Evolutionary conservation across 2,113 vertebrate species (phyloP).

Genomic region (Brevimyrus niger): DNA sequence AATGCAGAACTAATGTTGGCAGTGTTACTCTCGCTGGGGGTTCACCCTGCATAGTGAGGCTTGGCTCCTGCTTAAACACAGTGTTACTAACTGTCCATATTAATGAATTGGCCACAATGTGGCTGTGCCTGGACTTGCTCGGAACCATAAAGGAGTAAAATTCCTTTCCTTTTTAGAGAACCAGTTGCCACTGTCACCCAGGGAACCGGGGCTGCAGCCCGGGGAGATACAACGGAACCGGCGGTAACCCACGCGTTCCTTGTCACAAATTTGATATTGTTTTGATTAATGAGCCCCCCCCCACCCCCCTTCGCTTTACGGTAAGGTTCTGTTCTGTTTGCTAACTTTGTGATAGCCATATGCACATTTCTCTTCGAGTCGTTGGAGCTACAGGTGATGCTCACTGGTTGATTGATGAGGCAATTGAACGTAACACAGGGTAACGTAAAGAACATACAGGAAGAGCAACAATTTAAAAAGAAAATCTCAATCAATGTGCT

Average conservation of each 20-base stretch:
- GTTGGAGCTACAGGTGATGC: not conserved
- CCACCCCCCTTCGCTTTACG: not conserved
- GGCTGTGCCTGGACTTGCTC: not conserved
- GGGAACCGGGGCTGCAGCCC: not conserved
- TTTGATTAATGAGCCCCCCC: conserved; percentile 1
- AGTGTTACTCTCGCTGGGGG: not conserved
- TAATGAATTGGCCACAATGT: conserved; percentile 13
- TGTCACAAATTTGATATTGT: conserved; percentile 15
- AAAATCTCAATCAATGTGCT: not conserved
- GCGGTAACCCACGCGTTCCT: conserved; percentile 5
- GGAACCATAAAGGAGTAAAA: conserved; percentile 5
- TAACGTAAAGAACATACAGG: not conserved
- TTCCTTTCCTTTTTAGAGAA: not conserved
- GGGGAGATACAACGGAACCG: not conserved
- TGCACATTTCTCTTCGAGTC: not conserved
- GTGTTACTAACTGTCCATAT: conserved; percentile 8
- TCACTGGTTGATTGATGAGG: not conserved
- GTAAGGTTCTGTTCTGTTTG: not conserved
- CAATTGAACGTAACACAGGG: not conserved
- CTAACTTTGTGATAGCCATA: not conserved
- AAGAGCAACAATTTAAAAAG: not conserved
- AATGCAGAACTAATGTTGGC: conserved; percentile 16
- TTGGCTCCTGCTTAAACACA: not conserved
- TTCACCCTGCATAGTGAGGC: not conserved
- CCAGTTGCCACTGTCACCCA: not conserved